Evolutionary conservation across 2,113 vertebrate genomes (phyloP).

Genomic region (Cisticola juncidis): DNA sequence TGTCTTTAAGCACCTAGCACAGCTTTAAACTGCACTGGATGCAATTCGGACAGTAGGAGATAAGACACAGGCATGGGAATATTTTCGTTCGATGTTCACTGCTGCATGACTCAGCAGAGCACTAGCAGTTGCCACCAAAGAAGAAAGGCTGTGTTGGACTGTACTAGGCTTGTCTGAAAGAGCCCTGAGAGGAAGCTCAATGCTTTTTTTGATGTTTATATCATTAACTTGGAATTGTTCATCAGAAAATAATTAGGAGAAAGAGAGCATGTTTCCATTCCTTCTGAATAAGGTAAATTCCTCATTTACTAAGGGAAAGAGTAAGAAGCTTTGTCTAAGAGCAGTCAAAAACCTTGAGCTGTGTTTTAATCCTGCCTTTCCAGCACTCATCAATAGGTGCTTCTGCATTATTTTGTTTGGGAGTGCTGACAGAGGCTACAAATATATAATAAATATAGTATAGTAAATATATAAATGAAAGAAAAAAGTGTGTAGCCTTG

Average conservation of each 20-base stretch:
- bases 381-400: neutral
- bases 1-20: neutral
- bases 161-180: neutral
- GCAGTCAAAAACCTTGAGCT: neutral
- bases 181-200: neutral
- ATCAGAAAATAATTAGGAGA: neutral
- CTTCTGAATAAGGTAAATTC: neutral
- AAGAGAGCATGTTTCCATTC: neutral
- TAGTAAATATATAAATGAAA: neutral
- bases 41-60: neutral
- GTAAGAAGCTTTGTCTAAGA: neutral
- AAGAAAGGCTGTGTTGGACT: neutral
- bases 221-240: neutral
- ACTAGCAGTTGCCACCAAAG: neutral
- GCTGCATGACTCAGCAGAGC: neutral
- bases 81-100: neutral
- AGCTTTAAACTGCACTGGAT: neutral
- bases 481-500: neutral
- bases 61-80: neutral
- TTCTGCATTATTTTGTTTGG: neutral
- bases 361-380: neutral
- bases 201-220: neutral
- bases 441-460: neutral
- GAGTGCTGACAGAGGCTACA: neutral
- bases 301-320: neutral